These are phyloP conservation scores for Eublepharis macularius DNA, from an alignment of 2,113 vertebrate species.

Conservation along the genomic window DNA sequence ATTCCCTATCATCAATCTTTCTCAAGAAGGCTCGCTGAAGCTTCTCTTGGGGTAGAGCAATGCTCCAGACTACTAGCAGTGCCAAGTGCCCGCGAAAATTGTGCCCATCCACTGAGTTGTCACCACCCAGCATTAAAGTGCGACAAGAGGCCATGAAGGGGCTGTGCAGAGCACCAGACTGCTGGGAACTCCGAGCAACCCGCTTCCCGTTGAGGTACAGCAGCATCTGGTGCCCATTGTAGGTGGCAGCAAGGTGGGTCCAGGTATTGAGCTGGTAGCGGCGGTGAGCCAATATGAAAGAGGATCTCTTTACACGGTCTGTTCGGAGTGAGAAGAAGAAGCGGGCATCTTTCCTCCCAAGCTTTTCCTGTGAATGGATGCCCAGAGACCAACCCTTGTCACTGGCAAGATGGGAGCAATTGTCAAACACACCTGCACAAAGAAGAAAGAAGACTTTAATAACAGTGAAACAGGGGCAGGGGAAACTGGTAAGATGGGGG, in stretches of 20 bases:
- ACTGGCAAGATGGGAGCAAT: slow-evolving; percentile 88
- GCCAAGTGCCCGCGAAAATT: slow-evolving; percentile 87
- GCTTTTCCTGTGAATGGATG: slow-evolving; percentile 79
- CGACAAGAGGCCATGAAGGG: slow-evolving; percentile 90
- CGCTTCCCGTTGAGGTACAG: slow-evolving; percentile 89
- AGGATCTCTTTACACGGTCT: slow-evolving; percentile 83
- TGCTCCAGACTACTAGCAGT: slow-evolving; percentile 80
- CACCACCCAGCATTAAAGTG: slow-evolving; percentile 86
- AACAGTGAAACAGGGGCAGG: not conserved
- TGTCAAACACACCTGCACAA: slow-evolving; percentile 89
- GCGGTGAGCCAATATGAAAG: slow-evolving; percentile 76
- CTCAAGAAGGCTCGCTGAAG: slow-evolving; percentile 75
- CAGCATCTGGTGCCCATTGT: slow-evolving; percentile 82
- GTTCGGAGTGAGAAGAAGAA: slow-evolving; percentile 95
- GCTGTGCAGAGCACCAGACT: slow-evolving; percentile 87
- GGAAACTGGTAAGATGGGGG: not conserved
- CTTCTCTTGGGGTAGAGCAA: slow-evolving; percentile 72
- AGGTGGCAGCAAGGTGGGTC: slow-evolving; percentile 89
- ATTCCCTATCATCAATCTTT: not conserved
- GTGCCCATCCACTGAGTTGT: slow-evolving; percentile 77
- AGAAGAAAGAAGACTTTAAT: not conserved
- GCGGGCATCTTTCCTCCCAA: slow-evolving; percentile 81
- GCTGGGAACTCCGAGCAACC: slow-evolving; percentile 81
- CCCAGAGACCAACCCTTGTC: slow-evolving; percentile 95
- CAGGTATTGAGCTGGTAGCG: slow-evolving; percentile 81